These are phyloP conservation scores for Bujurquina vittata DNA, from an alignment of 2,113 vertebrate genomes.

Conservation along the genomic window DNA sequence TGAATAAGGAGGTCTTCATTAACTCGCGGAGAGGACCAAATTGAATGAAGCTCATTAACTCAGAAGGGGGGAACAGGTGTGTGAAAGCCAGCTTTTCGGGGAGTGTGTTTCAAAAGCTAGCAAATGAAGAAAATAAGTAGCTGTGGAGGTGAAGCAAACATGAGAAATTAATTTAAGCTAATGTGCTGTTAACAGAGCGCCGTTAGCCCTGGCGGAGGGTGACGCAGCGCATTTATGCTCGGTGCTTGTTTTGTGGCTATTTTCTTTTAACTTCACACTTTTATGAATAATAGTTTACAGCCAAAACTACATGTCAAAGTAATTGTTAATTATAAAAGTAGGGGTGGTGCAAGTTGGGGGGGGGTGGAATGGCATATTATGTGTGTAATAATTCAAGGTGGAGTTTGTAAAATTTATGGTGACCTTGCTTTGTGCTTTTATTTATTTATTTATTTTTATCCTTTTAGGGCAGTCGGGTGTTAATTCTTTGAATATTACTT, in stretches of 20 bases:
- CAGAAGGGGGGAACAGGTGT: slow-evolving; percentile 43
- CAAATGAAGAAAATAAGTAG: slow-evolving; percentile 12
- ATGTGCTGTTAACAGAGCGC: neutral
- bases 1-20: slow-evolving; percentile 5
- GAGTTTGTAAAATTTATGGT: neutral
- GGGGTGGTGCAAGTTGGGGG: neutral
- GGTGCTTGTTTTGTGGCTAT: neutral
- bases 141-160: neutral
- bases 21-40: neutral
- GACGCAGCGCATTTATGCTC: neutral
- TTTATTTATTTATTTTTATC: neutral
- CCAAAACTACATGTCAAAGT: neutral
- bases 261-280: neutral
- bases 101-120: neutral
- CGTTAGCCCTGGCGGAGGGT: neutral
- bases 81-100: neutral
- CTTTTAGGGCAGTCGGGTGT: neutral
- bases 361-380: neutral
- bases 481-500: neutral
- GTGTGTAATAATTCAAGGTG: slow-evolving; percentile 15
- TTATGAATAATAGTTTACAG: neutral
- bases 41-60: slow-evolving; percentile 21
- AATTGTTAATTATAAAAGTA: neutral
- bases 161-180: neutral
- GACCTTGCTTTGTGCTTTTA: neutral